Evolutionary conservation across 2,797 vertebrate species (phyloP).

Genomic region (Enteromius viviparus): DNA sequence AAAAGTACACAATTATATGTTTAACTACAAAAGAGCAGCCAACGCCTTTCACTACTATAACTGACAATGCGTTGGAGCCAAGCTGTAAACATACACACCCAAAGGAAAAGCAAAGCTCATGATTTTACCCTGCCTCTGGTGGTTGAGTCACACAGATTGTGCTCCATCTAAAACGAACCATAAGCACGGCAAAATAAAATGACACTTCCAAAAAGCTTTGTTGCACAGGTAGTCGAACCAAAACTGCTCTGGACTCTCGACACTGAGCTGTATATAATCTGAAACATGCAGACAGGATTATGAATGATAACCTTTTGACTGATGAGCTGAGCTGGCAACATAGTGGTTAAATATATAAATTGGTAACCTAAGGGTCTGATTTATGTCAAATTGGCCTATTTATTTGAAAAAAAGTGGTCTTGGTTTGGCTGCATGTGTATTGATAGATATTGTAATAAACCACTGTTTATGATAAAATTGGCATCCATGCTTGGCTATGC

Average conservation of each 20-base stretch:
- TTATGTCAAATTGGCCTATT: neutral
- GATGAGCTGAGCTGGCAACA: neutral
- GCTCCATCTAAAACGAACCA: conserved; percentile 35
- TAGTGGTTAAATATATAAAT: neutral
- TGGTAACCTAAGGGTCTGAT: neutral
- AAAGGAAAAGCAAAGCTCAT: conserved; percentile 35
- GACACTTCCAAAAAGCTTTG: conserved; percentile 7
- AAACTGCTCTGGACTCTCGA: neutral
- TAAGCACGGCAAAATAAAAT: conserved; percentile 29
- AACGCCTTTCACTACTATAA: conserved; percentile 60
- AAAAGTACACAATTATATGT: conserved; percentile 66
- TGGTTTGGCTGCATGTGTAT: neutral
- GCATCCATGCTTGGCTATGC: neutral
- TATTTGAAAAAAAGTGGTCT: neutral
- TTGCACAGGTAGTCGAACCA: conserved; percentile 13
- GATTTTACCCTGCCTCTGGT: conserved; percentile 29
- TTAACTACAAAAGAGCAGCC: conserved; percentile 54
- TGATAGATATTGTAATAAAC: neutral
- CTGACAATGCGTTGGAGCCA: conserved; percentile 44
- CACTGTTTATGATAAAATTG: neutral
- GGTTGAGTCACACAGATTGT: neutral
- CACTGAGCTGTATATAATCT: neutral
- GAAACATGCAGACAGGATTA: neutral
- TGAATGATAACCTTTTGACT: neutral
- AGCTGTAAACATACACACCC: conserved; percentile 55